Evolutionary conservation across 2,797 vertebrate species (phyloP).

Genomic region (Masticophis lateralis): DNA sequence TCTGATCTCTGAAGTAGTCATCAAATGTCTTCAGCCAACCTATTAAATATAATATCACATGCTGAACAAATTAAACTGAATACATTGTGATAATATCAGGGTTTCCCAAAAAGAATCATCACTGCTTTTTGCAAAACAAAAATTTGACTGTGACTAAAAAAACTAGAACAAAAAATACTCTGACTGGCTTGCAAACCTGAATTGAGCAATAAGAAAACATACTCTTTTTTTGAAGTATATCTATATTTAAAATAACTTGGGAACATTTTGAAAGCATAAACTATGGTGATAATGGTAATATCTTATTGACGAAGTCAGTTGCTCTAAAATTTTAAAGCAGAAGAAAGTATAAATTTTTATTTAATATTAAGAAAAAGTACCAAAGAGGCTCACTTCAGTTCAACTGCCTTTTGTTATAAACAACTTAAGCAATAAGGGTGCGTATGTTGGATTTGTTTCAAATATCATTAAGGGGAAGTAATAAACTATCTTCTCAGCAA

Average conservation of each 20-base stretch:
- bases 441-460: background rate
- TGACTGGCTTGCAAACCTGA: background rate
- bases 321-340: background rate
- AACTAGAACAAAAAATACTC: background rate
- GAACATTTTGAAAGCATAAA: background rate
- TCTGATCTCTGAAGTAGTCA: slow-evolving; percentile 89
- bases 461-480: background rate
- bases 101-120: background rate
- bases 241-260: background rate
- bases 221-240: background rate
- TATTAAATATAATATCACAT: slow-evolving; percentile 63
- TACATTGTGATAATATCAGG: background rate
- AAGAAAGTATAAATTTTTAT: background rate
- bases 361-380: background rate
- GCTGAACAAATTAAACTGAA: slow-evolving; percentile 43
- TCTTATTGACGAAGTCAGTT: background rate
- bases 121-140: background rate
- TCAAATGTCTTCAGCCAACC: slow-evolving; percentile 97
- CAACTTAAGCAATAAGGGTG: background rate
- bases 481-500: background rate
- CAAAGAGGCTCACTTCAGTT: background rate
- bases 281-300: background rate
- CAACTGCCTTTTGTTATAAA: background rate
- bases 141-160: background rate
- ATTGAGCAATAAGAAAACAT: background rate